Percentiles rank a stretch among this genome's conserved stretches.
Conservation (phyloP, 2,113 vertebrate species). For the Etia nguti region DNA sequence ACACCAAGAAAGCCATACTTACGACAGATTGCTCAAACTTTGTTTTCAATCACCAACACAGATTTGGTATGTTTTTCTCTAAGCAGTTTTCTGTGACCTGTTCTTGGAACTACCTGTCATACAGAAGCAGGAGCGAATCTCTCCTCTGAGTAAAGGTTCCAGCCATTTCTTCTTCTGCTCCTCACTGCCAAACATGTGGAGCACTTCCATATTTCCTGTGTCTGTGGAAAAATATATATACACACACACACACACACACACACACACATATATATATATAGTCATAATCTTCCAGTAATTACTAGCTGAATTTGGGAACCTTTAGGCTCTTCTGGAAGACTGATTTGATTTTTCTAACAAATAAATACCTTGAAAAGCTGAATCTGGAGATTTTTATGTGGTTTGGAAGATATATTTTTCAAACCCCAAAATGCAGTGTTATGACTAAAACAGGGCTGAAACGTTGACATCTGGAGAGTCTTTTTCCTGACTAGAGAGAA, state of each 20-base stretch:
- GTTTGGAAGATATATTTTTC: neutral
- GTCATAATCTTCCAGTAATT: neutral
- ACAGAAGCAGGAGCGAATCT: conserved; percentile 90
- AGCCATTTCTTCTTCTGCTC: conserved; percentile 88
- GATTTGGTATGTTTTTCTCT: neutral
- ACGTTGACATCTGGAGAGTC: neutral
- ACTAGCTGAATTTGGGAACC: neutral
- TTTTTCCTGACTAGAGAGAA: neutral
- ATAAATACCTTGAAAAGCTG: neutral
- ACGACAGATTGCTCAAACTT: neutral
- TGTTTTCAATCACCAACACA: neutral
- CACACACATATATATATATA: neutral
- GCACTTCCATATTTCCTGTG: conserved; percentile 92
- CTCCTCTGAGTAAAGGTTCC: conserved; percentile 85
- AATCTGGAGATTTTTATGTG: neutral
- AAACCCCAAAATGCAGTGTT: neutral
- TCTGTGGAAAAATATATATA: conserved; percentile 65
- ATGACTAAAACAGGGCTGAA: neutral
- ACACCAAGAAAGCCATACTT: neutral
- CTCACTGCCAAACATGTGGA: conserved; percentile 87
- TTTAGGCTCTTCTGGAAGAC: neutral
- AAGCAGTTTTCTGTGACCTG: neutral
- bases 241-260: too few relatives aligned
- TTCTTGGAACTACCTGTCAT: conserved; percentile 83
- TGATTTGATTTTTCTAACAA: neutral